These are phyloP conservation scores for Theodoxus fluviatilis DNA, from an alignment of 2,888 invertebrate species.

Conservation along the genomic window DNA sequence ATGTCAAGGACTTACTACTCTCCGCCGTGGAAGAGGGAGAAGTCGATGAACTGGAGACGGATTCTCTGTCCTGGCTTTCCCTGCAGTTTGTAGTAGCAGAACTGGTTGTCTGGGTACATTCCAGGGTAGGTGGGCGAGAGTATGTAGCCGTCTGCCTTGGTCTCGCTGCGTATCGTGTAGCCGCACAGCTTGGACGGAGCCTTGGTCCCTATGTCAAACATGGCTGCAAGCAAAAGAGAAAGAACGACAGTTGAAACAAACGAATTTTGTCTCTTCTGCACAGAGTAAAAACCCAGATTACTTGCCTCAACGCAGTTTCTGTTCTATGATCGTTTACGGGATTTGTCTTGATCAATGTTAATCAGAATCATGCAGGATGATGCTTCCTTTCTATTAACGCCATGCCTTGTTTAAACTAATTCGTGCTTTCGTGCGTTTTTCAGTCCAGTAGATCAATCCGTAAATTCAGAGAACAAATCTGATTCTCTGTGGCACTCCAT, in stretches of 20 bases:
- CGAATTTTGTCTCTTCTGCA: background rate
- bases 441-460: no score
- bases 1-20: constrained; percentile 82
- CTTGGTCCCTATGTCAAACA: constrained; percentile 87
- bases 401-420: no score
- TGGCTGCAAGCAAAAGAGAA: constrained; percentile 69
- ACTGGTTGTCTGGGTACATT: constrained; percentile 94
- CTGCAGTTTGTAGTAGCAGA: constrained; percentile 82
- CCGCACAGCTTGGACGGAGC: constrained; percentile 87
- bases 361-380: no score
- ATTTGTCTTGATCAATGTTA: no score
- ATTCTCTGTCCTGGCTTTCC: constrained; percentile 90
- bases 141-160: constrained; percentile 81
- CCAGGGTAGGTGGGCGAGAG: constrained; percentile 98
- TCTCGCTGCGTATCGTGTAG: constrained; percentile 76
- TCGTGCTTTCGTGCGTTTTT: no score
- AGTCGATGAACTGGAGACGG: constrained; percentile 94
- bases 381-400: no score
- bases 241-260: constrained; percentile 22
- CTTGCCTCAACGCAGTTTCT: no score
- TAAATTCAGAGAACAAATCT: no score
- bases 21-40: constrained; percentile 97
- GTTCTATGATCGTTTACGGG: no score
- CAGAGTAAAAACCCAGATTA: no score
- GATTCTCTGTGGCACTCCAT: no score